Evolutionary conservation across 2,888 invertebrate species (phyloP).

Genomic region (Andrena fulva): DNA sequence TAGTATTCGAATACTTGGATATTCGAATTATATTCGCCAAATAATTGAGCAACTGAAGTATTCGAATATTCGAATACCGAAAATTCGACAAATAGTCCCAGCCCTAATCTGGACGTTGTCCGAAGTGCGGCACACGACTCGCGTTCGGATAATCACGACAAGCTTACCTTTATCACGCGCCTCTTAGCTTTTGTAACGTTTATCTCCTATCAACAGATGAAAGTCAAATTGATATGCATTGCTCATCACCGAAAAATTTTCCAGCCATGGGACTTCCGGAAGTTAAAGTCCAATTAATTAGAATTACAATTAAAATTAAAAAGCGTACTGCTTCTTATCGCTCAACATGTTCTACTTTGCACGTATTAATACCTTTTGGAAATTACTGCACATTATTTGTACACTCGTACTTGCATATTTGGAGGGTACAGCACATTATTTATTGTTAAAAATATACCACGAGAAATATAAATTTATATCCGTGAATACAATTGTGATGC

Average conservation of each 20-base stretch:
- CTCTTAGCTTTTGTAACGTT: conserved; percentile 10
- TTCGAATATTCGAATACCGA: too few relatives aligned
- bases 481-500: not conserved
- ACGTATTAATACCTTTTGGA: too few relatives aligned
- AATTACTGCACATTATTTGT: too few relatives aligned
- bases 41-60: too few relatives aligned
- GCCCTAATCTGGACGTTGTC: conserved; percentile 7
- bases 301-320: not conserved
- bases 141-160: conserved; percentile 7
- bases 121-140: not conserved
- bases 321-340: not conserved
- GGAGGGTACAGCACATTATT: not conserved
- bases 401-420: too few relatives aligned
- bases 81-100: too few relatives aligned
- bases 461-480: not conserved
- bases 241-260: not conserved
- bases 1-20: too few relatives aligned
- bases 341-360: too few relatives aligned
- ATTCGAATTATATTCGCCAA: too few relatives aligned
- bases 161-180: not conserved
- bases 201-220: conserved; percentile 9
- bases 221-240: not conserved
- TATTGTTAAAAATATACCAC: not conserved
- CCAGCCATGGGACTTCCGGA: not conserved
- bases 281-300: not conserved